Evolutionary conservation across 2,113 vertebrate species (phyloP).

Genomic region (Stegastes partitus): DNA sequence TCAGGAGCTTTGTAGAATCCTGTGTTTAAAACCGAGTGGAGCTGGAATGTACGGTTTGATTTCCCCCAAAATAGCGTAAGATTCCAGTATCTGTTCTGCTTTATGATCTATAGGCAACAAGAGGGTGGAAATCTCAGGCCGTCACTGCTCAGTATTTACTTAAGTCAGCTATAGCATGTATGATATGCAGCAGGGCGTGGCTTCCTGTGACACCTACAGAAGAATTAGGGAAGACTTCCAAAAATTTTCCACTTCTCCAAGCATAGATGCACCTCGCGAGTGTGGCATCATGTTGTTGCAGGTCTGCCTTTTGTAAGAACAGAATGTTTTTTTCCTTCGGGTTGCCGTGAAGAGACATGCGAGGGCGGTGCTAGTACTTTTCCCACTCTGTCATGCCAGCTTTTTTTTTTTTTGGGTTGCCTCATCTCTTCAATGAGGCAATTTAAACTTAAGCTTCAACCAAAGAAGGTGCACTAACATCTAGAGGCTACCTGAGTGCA

Average conservation of each 20-base stretch:
- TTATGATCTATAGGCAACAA: not conserved
- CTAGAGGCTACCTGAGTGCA: not conserved
- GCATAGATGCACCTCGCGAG: not conserved
- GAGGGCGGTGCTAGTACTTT: constrained; percentile 71
- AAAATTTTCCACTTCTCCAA: constrained; percentile 42
- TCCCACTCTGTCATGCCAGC: constrained; percentile 50
- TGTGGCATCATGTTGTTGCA: constrained; percentile 48
- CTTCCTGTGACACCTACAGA: not conserved
- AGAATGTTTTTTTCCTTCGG: not conserved
- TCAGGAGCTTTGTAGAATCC: constrained; percentile 26
- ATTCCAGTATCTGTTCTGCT: not conserved
- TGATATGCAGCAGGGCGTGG: not conserved
- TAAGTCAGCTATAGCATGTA: not conserved
- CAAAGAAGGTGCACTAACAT: not conserved
- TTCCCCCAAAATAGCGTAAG: not conserved
- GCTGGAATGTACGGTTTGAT: not conserved
- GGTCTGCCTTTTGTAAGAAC: not conserved
- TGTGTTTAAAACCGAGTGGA: constrained; percentile 29
- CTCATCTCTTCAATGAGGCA: constrained; percentile 9
- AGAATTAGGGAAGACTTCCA: not conserved
- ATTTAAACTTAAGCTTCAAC: constrained; percentile 18
- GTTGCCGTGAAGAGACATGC: constrained; percentile 10
- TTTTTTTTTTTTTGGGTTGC: constrained; percentile 11
- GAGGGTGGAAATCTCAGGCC: not conserved
- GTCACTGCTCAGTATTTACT: not conserved